Evolutionary conservation across 2,797 vertebrate genomes (phyloP).

Genomic region (Neomorphus geoffroyi): DNA sequence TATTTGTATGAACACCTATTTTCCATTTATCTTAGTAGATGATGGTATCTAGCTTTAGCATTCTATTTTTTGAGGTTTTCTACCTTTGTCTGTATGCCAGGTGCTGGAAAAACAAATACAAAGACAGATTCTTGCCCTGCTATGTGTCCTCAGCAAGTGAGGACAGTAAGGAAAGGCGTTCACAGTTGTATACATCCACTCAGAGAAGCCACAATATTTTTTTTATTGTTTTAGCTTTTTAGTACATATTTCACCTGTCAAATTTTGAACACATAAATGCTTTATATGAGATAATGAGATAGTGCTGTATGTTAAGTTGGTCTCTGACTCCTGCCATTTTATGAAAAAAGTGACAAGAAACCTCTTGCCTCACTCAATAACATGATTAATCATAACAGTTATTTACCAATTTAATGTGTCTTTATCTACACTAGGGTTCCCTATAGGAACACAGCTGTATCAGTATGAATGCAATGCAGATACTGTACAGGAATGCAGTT

Average conservation of each 20-base stretch:
- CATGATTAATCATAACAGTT: neutral
- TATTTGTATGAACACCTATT: neutral
- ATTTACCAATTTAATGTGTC: conserved; percentile 29
- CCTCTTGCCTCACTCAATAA: conserved; percentile 7
- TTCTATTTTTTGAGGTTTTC: neutral
- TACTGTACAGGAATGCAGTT: neutral
- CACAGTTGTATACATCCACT: neutral
- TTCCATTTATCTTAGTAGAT: neutral
- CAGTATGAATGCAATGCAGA: neutral
- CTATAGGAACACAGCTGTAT: neutral
- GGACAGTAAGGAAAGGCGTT: neutral
- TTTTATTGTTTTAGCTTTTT: neutral
- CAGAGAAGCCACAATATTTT: neutral
- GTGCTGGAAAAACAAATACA: neutral
- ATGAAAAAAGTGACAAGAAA: conserved; percentile 15
- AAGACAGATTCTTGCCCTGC: neutral
- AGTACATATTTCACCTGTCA: neutral
- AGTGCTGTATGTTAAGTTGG: neutral
- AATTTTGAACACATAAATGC: neutral
- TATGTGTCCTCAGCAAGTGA: neutral
- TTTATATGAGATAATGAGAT: neutral
- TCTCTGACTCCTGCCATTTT: neutral
- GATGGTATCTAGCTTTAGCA: neutral
- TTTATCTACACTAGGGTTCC: neutral
- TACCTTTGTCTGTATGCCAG: neutral